Evolutionary conservation across 2,888 invertebrate genomes (phyloP), one percentile per base, ranked within the genome.

Genomic region (Zygogramma bicolorata): DNA sequence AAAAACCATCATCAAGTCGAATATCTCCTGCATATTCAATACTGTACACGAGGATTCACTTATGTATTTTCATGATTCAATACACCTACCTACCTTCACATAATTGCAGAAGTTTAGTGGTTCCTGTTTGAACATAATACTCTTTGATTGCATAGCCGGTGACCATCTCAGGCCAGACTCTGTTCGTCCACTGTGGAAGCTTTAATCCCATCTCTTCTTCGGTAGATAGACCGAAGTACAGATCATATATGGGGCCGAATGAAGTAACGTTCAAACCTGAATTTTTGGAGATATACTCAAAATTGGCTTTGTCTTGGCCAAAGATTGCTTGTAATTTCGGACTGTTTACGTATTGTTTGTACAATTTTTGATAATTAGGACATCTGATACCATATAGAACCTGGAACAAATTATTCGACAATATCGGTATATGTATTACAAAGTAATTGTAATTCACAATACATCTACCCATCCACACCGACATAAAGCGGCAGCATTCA

Each of bases 221-320:
- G 0, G 92, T 91, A 75, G 89, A 85, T 40, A 92, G 81, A 0
- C 92, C 92, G 65, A 90, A 89, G 77, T 90, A 92, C 3, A 93
- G 81, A 29, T 90, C 90, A 73, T 90, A 90, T 7, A 91, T 88
- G 79, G 91, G 91, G 49, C 89, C 89, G 0, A 90, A 89, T 20
- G 86, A 87, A 0, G 84, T 85, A 5, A 92, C 88, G 15, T 84
- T 83, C 76, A 88, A 80, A 5, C 91, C 92, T 0, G 90, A 89
- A 3, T 88, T 81, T 53, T 85, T 80, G 0, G 88, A 85, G 58
- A 92, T 84, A 70, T 89, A 88, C 7, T 87, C 77, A 75, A 88
- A 90, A 73, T 91, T 84, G 3, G 87, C 79, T 62, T 84, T 77
- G 78, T 89, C 87, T 6, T 88, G 85, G 1, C 85, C 83, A 6